Base-by-base conservation (phyloP, 2,888 invertebrate species). In the Troides helena region DNA sequence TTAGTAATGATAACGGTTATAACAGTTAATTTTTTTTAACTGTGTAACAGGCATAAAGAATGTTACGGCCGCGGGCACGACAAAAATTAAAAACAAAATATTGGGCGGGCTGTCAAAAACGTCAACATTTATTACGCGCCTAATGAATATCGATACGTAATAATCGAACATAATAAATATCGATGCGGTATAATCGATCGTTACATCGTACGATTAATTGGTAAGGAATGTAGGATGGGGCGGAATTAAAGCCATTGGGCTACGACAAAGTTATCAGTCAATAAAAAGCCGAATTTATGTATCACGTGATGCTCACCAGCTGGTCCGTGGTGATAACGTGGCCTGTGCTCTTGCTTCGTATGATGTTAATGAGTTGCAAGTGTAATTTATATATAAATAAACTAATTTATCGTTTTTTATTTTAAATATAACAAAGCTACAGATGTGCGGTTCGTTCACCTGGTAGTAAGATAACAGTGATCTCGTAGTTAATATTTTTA, bases 251-350 rank as follows among this genome's bases (percentile, higher is more conserved):
- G 58, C 30, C 63, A 63, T 58, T 21, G 21, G 12, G 76, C 77
- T 75, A 75, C 77, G 75, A 77, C 77, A 75, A 73, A 78, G 74
- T 79, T 80, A 80, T 79, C 74, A 59, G 62, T 43, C 1, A 17
- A 62, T 85, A 81, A 84, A 85, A 79, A 75, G 63, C 76, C 71
- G 76, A 75, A 76, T 85, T 85, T 81, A 86, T 81, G 78, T 78
- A 72, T 78, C 72, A 66, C 77, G 77, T 82, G 83, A 81, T 83
- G 82, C 80, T 74, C 81, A 82, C 66, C 76, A 83, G 84, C 84
- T 83, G 82, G 30, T 30, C 30, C 3, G 78, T 80, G 69, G 6
- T 12, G 85, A 83, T 85, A 84, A 81, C 60, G 68, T 74, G 72
- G 72, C 74, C 71, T 43, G 67, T 63, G 23, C 21, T 53, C 56